These are phyloP conservation scores for Mionectes macconnelli DNA, from an alignment of 2,113 vertebrate genomes.

Conservation along the genomic window DNA sequence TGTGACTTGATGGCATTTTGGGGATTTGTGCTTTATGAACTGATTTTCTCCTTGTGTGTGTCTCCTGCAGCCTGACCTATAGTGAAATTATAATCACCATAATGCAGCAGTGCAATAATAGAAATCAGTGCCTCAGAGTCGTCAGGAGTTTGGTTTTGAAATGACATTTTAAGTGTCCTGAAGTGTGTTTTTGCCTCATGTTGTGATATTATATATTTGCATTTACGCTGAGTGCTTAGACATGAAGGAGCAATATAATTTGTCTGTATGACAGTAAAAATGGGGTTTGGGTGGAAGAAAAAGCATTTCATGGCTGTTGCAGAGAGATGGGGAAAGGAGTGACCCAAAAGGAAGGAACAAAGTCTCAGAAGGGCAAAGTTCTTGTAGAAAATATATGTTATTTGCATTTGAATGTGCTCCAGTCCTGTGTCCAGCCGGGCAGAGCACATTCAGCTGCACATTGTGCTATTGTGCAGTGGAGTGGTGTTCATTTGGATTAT, in stretches of 20 bases:
- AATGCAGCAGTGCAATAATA: neutral
- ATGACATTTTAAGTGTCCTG: neutral
- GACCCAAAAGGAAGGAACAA: neutral
- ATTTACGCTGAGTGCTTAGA: neutral
- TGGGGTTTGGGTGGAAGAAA: neutral
- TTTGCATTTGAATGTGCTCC: conserved; percentile 54
- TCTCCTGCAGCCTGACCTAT: neutral
- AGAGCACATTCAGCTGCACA: neutral
- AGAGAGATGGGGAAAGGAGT: neutral
- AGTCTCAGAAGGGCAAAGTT: neutral
- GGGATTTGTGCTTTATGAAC: neutral
- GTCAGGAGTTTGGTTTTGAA: neutral
- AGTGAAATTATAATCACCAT: neutral
- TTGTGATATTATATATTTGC: neutral
- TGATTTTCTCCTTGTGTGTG: neutral
- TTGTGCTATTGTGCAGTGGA: neutral
- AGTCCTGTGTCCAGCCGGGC: neutral
- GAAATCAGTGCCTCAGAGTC: neutral
- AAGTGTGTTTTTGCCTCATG: neutral
- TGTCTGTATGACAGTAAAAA: neutral
- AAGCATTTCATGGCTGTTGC: neutral
- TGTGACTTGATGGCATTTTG: neutral
- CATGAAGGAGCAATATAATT: neutral
- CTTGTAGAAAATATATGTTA: neutral
- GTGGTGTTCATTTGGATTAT: neutral